A percentile compares a stretch with the other conserved stretches of the same genome.
phyloP scores from a whole-genome alignment of 2,888 invertebrate genomes.

The Leptothorax acervorum region DNA sequence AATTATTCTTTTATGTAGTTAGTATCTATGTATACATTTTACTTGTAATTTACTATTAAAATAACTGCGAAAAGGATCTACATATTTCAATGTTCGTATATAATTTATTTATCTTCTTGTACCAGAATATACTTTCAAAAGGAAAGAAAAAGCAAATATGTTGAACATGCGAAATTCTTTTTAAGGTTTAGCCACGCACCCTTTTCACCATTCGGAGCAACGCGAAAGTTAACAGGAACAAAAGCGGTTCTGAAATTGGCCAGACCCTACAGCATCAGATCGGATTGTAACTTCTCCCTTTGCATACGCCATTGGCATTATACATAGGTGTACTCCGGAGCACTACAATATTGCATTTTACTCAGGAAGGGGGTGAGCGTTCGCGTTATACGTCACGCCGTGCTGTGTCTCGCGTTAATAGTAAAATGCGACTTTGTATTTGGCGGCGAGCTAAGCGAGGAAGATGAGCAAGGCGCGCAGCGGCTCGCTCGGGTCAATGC shows the following conservation, averaged over 20 bases:
- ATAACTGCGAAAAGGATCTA: not conserved
- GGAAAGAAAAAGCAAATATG: constrained; percentile 20
- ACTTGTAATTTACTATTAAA: constrained; percentile 5
- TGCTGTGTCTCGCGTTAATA: constrained; percentile 66
- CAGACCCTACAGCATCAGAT: constrained; percentile 36
- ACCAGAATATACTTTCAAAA: not conserved
- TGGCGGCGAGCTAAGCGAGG: not conserved
- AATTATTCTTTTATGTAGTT: not conserved
- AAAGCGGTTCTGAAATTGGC: constrained; percentile 63
- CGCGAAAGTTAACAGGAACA: constrained; percentile 66
- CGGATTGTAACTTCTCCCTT: constrained; percentile 17
- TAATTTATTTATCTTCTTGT: not conserved
- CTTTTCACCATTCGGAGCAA: constrained; percentile 60
- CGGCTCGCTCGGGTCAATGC: not conserved
- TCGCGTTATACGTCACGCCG: constrained; percentile 50
- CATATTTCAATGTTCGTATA: not conserved
- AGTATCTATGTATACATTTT: not conserved
- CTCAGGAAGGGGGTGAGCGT: constrained; percentile 18
- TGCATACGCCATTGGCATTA: constrained; percentile 56
- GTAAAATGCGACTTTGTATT: constrained; percentile 48
- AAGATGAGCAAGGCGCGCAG: constrained; percentile 31
- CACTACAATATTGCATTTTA: constrained; percentile 60
- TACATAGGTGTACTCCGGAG: constrained; percentile 35
- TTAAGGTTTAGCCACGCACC: constrained; percentile 13
- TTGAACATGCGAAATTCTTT: constrained; percentile 58